These are phyloP conservation scores for Periplaneta americana DNA, from an alignment of 1,140 invertebrate genomes.

Conservation along the genomic window DNA sequence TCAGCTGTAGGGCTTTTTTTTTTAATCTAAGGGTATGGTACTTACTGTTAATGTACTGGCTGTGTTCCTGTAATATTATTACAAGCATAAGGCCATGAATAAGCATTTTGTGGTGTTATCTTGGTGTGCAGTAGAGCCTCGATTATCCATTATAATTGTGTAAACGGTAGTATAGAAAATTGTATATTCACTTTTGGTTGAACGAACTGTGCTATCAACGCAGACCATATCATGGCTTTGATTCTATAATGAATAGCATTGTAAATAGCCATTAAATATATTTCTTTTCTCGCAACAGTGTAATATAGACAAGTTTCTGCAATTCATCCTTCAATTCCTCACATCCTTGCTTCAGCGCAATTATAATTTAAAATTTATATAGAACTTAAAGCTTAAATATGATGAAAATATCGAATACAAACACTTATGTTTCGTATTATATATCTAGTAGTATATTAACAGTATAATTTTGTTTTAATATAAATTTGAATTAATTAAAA, in stretches of 20 bases:
- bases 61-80: background rate
- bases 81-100: background rate
- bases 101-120: background rate
- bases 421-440: too few species aligned
- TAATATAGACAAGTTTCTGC: background rate
- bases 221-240: background rate
- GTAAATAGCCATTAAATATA: background rate
- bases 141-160: background rate
- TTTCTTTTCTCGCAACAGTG: too few species aligned
- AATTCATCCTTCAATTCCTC: background rate
- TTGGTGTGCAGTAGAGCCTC: background rate
- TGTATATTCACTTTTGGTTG: background rate
- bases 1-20: background rate
- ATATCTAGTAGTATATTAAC: too few species aligned
- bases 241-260: background rate
- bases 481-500: too few species aligned
- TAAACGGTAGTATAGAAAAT: background rate
- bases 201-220: background rate
- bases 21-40: background rate
- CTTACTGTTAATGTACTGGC: background rate
- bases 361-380: too few species aligned
- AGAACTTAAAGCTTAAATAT: too few species aligned
- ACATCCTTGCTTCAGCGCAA: background rate
- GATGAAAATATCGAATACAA: too few species aligned
- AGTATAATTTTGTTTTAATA: too few species aligned